Percentiles rank a stretch among this genome's conserved stretches.
Conservation (phyloP, 2,888 invertebrate species). For the Mimumesa dahlbomi region DNA sequence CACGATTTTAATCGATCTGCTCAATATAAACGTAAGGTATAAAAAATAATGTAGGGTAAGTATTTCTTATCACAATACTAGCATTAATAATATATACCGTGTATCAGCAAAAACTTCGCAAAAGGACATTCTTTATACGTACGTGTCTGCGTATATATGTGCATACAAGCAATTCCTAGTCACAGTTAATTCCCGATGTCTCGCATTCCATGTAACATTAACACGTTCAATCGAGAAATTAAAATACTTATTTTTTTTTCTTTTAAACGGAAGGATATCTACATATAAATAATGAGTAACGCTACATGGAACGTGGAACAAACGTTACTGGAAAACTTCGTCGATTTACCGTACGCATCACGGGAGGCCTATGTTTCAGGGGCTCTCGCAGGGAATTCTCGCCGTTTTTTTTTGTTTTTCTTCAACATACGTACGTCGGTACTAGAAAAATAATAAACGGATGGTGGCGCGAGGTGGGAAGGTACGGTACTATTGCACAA, state of each 20-base stretch:
- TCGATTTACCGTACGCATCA: too few relatives aligned
- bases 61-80: slow-evolving; percentile 38
- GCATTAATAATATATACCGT: neutral
- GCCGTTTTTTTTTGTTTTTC: too few relatives aligned
- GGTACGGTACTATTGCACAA: slow-evolving; percentile 58
- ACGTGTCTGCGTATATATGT: slow-evolving; percentile 3
- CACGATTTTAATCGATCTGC: neutral
- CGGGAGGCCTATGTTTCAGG: slow-evolving; percentile 6
- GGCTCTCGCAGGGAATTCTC: neutral
- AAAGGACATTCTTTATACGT: neutral
- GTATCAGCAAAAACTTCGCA: neutral
- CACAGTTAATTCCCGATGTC: neutral
- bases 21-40: slow-evolving; percentile 60
- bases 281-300: slow-evolving; percentile 39
- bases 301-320: slow-evolving; percentile 47
- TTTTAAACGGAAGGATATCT: slow-evolving; percentile 29
- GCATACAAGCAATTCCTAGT: slow-evolving; percentile 26
- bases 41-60: slow-evolving; percentile 66
- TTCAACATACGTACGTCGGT: too few relatives aligned
- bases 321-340: neutral
- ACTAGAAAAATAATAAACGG: too few relatives aligned
- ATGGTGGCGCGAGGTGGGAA: too few relatives aligned
- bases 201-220: slow-evolving; percentile 41
- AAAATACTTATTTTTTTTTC: slow-evolving; percentile 7
- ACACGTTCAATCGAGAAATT: slow-evolving; percentile 7